A percentile compares a stretch with the other conserved stretches of the same genome.
These are phyloP conservation scores for Onthophagus sagittarius DNA, from an alignment of 2,888 invertebrate species.

Conservation along the genomic window DNA sequence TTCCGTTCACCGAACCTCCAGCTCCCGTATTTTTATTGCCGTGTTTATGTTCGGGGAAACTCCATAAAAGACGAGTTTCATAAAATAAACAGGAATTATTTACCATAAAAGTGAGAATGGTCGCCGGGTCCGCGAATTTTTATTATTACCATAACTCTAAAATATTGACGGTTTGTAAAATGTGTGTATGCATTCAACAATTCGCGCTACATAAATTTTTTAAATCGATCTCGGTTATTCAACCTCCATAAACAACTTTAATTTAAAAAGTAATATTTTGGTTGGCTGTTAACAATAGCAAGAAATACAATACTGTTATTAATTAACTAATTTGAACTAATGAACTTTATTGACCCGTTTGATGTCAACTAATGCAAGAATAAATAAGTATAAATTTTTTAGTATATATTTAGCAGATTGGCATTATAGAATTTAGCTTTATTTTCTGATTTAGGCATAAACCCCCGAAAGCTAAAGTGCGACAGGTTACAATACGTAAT, in stretches of 20 bases:
- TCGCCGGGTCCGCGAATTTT: neutral
- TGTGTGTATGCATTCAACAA: neutral
- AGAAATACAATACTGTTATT: no score
- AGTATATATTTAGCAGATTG: no score
- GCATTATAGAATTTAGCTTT: no score
- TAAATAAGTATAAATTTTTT: no score
- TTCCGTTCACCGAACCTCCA: neutral
- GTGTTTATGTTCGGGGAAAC: constrained; percentile 22
- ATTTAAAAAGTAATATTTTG: no score
- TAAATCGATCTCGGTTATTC: neutral
- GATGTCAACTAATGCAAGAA: no score
- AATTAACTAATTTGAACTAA: no score
- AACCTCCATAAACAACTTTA: neutral
- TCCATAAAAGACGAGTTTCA: constrained; percentile 20
- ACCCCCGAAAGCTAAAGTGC: no score
- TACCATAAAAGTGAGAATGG: constrained; percentile 14
- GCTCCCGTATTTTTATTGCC: constrained; percentile 22
- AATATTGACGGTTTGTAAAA: neutral
- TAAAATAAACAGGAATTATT: constrained; percentile 20
- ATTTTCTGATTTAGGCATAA: no score
- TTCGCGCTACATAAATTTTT: neutral
- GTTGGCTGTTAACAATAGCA: no score
- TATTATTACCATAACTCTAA: neutral
- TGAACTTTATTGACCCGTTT: no score
- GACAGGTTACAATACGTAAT: no score